Evolutionary conservation across 2,797 vertebrate genomes (phyloP), one percentile per base, ranked within the genome.

Genomic region (Hippoglossus hippoglossus): DNA sequence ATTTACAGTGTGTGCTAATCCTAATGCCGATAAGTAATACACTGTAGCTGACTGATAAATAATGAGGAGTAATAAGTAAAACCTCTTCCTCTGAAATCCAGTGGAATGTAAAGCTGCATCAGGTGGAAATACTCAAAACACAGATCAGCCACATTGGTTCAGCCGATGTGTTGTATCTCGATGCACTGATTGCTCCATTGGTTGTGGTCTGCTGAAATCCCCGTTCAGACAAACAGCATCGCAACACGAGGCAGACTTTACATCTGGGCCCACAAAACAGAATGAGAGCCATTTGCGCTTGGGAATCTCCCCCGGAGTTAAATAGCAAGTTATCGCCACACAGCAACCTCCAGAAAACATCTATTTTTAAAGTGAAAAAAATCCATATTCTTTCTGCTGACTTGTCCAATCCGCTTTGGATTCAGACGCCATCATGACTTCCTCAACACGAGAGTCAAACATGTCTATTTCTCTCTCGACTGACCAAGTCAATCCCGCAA

Each of bases 401-500:
- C 28, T 51, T 26, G 41, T 39, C 39, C 26, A 28, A 21, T 21
- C 44, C 50, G 34, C 60, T 47, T n/a, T 19, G 65, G 39, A 73
- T 76, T 65, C 54, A 55, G 12, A 73, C 54, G 19, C 6, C 15
- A 55, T 22, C 9, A 12, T 5, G n/a, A 50, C 59, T 44, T 59
- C 71, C 49, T 61, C 25, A 52, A 73, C 21, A 49, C 25, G 4
- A 47, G 53, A 47, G 56, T 41, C 24, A 61, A 57, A 65, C 24
- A 47, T 22, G 61, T 62, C 24, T 65, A 51, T 66, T 15, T 16
- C 24, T 59, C 61, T 68, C 22, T 73, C 39, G 18, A 63, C 22
- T 28, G 26, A 58, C 19, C 26, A 70, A 79, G 31, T 60, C 52
- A 24, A 31, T 70, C 61, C 62, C 11, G 51, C n/a, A 11, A 18